Evolutionary conservation across 2,888 invertebrate genomes (phyloP).

Genomic region (Drosophila siamana): DNA sequence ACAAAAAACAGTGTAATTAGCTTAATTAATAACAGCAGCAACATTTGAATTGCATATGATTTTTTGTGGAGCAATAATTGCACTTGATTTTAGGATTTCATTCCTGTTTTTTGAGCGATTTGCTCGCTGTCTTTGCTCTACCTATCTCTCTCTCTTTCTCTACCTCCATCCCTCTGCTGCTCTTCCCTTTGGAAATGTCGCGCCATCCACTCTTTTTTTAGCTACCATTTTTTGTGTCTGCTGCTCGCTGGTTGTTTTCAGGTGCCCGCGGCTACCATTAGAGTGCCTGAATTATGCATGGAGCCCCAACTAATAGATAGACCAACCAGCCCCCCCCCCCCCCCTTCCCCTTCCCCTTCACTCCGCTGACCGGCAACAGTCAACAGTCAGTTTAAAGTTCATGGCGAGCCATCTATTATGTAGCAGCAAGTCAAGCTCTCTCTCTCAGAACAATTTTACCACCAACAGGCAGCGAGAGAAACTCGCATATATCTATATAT

Average conservation of each 20-base stretch:
- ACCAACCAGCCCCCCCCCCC: slow-evolving; percentile 6
- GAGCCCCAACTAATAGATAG: slow-evolving; percentile 47
- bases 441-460: not conserved
- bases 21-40: too few species aligned
- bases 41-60: too few species aligned
- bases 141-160: not conserved
- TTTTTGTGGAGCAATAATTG: too few species aligned
- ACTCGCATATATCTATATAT: too few species aligned
- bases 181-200: not conserved
- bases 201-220: slow-evolving; percentile 3
- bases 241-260: slow-evolving; percentile 7
- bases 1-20: too few species aligned
- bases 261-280: slow-evolving; percentile 41
- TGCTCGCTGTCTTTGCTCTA: too few species aligned
- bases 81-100: too few species aligned
- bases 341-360: not conserved
- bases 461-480: not conserved
- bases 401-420: slow-evolving; percentile 25
- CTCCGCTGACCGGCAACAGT: not conserved
- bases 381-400: slow-evolving; percentile 26
- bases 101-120: too few species aligned
- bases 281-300: slow-evolving; percentile 53
- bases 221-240: slow-evolving; percentile 5
- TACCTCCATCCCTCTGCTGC: not conserved
- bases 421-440: slow-evolving; percentile 1